Conservation (phyloP, 2,113 vertebrate species). For the Bufo bufo region DNA sequence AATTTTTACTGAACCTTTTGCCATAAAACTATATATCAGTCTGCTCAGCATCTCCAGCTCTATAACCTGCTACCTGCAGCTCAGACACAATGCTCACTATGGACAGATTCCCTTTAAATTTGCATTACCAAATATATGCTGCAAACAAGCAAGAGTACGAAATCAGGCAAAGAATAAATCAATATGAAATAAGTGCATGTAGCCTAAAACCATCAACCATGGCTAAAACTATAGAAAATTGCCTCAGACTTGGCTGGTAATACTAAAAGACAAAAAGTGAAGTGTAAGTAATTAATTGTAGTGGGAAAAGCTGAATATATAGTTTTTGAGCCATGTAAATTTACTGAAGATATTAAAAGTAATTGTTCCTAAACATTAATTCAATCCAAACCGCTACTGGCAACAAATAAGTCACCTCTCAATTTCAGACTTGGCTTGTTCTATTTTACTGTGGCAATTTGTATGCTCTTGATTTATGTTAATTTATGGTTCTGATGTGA, state of each 20-base stretch:
- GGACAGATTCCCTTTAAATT: no score
- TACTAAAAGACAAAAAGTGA: background rate
- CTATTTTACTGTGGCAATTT: background rate
- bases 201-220: background rate
- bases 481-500: constrained; percentile 2
- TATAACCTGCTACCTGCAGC: no score
- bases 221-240: background rate
- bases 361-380: background rate
- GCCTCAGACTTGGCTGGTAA: background rate
- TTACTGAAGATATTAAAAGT: constrained; percentile 16
- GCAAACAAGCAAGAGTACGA: background rate
- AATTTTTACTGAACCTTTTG: no score
- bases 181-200: background rate
- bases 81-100: no score
- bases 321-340: background rate
- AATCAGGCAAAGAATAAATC: background rate
- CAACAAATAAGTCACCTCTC: background rate
- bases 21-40: no score
- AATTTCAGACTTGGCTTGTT: constrained; percentile 7
- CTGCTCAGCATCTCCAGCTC: no score
- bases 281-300: constrained; percentile 1
- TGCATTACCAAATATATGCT: background rate
- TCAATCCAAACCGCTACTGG: background rate
- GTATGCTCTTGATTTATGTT: background rate
- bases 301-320: constrained; percentile 19